A percentile compares a stretch with the other conserved stretches of the same genome.
These are phyloP conservation scores for Centropus bengalensis DNA, from an alignment of 2,113 vertebrate species.

Conservation along the genomic window DNA sequence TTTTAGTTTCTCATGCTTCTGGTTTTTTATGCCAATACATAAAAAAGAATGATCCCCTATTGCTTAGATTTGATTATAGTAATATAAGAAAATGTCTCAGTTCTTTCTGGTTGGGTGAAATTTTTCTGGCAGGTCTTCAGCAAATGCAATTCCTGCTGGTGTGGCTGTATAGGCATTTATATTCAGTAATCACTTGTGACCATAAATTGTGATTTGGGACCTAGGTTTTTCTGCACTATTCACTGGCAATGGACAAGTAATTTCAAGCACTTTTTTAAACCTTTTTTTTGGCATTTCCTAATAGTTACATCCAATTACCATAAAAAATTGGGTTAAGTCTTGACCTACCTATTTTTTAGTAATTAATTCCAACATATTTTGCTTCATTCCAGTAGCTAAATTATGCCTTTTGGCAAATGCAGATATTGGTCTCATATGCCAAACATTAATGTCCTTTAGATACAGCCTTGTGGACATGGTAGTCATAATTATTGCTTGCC, in stretches of 20 bases:
- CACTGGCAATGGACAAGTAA: neutral
- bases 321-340: neutral
- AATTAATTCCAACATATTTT: neutral
- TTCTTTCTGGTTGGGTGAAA: conserved; percentile 1
- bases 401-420: neutral
- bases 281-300: neutral
- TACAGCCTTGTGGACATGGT: accelerated
- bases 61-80: neutral
- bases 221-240: neutral
- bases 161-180: neutral
- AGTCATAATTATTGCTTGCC: neutral
- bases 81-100: neutral
- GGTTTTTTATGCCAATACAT: neutral
- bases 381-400: neutral
- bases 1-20: neutral
- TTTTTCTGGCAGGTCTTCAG: conserved; percentile 20
- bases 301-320: neutral
- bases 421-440: neutral
- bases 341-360: neutral
- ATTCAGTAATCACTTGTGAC: neutral
- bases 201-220: neutral
- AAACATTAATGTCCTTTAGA: neutral
- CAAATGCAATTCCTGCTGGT: neutral
- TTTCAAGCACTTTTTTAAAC: conserved; percentile 3
- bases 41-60: neutral